Base-by-base conservation (phyloP, 2,888 invertebrate genomes). In the Ormyrus pomaceus region DNA sequence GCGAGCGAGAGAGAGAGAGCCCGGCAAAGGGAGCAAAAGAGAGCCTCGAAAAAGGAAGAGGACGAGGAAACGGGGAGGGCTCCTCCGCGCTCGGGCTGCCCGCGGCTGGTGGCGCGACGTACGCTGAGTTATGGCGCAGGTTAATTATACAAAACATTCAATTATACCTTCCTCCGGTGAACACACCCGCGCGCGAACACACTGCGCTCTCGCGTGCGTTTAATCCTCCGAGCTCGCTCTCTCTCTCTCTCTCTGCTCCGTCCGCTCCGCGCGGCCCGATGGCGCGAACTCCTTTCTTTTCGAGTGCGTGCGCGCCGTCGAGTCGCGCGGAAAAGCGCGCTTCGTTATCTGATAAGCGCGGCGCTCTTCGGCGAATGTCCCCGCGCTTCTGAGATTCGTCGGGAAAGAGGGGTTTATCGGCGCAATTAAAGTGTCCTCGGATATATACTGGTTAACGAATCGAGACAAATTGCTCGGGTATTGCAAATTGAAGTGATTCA, bases 121-220 rank as follows among this genome's bases (percentile, higher is more conserved):
- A 87, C 86, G 85, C 85, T 90, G 90, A 90, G 89, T 90, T 90
- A 90, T 90, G 89, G 89, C 88, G 88, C 89, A 89, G 89, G 90
- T 90, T 90, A 90, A 90, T 90, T 90, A 90, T 90, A 90, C 90
- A 90, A 90, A 90, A 90, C 90, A 90, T 90, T 90, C 90, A 90
- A 90, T 90, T 90, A 90, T 89, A 89, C 87, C 88, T 87, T 86
- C 87, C 87, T 84, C 83, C 81, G 77, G 84, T 82, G 83, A 82
- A 81, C 83, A 83, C 83, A 82, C 83, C 81, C 83, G 72, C 81
- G 81, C 66, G 82, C 72, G 71, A 70, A 83, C 82, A 55, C 75
- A 58, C 34, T 34, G 34, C 56, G 13, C 58, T 53, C 3, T 34
- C 55, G 69, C 56, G 64, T 73, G 78, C 13, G 45, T 69, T 73